phyloP scores from a whole-genome alignment of 2,888 invertebrate species.

The Lochmaea capreae region DNA sequence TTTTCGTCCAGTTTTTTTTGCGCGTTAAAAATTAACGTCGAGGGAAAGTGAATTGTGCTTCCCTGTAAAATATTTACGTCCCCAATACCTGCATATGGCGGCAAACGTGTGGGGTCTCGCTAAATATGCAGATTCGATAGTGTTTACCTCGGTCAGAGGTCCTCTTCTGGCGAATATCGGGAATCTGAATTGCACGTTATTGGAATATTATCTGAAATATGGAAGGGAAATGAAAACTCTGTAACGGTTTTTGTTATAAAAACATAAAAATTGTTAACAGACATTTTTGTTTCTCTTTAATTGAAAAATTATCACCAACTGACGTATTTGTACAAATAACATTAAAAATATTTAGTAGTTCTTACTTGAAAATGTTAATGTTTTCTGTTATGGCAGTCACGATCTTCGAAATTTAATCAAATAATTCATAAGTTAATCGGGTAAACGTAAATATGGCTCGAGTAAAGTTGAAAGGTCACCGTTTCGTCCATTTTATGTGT shows the following conservation, averaged over 20 bases:
- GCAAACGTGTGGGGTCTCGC: constrained; percentile 18
- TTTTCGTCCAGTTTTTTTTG: neutral
- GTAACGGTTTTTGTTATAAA: no score
- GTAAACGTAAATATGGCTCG: constrained; percentile 19
- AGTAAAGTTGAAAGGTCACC: constrained; percentile 22
- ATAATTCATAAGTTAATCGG: constrained; percentile 19
- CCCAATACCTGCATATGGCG: constrained; percentile 28
- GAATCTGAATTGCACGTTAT: constrained; percentile 10
- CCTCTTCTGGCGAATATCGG: constrained; percentile 6
- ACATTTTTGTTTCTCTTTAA: no score
- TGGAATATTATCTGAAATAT: constrained; percentile 9
- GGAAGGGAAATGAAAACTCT: neutral
- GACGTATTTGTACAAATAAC: no score
- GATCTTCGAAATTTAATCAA: constrained; percentile 14
- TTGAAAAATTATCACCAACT: no score
- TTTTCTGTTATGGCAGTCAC: constrained; percentile 17
- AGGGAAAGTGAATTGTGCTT: neutral
- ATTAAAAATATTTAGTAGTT: neutral
- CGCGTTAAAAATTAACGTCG: neutral
- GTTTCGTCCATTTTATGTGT: constrained; percentile 10
- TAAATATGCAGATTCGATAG: constrained; percentile 28
- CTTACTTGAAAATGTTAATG: constrained; percentile 11
- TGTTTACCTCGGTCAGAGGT: constrained; percentile 25
- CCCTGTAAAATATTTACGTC: constrained; percentile 13
- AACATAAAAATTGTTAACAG: no score